Base-by-base conservation (phyloP, 2,888 invertebrate species). In the Synergus gifuensis region DNA sequence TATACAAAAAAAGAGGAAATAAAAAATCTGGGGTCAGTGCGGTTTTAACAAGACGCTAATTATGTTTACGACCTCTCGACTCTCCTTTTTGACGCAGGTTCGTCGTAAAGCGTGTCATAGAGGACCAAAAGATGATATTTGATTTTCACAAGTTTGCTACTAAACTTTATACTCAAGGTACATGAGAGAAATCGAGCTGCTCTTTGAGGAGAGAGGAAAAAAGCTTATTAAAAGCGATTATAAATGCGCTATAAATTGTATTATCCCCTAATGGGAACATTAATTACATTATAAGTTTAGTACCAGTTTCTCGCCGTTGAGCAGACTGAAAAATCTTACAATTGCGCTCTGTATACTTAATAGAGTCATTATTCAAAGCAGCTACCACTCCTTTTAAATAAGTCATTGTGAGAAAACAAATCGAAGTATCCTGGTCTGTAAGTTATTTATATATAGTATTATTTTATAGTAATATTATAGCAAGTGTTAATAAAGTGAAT, bases 61-160 rank as follows among this genome's bases (percentile, higher is more conserved):
- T 90, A 86, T 89, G 84, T 90, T 89, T 90, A 89, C 89, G 89
- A 89, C 85, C 86, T 84, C 78, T 80, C 83, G 83, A 80, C 83
- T 82, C 78, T 83, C 83, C 83, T 63, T 81, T 84, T 85, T 83
- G 85, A 84, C 82, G 79, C 76, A 76, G 78, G 82, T 78, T 84
- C 81, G 77, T 81, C n/a, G 22, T 44, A 69, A 40, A 44, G 49
- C 14, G 54, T 28, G 60, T 22, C 60, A 36, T 40, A 22, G 28
- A 40, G 28, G 9, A 66, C 28, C 69, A 54, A 81, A 82, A 82
- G 78, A 42, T 42, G 40, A n/a, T 40, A 40, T 42, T 42, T 42
- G 64, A 40, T n/a, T 66, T 66, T 42, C n/a, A 11, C 36, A 66
- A 14, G 16, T 16, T 67, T 18, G 44, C 8, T 44, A 44, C 9